phyloP scores from a whole-genome alignment of 2,888 invertebrate species.

The Sesia apiformis region DNA sequence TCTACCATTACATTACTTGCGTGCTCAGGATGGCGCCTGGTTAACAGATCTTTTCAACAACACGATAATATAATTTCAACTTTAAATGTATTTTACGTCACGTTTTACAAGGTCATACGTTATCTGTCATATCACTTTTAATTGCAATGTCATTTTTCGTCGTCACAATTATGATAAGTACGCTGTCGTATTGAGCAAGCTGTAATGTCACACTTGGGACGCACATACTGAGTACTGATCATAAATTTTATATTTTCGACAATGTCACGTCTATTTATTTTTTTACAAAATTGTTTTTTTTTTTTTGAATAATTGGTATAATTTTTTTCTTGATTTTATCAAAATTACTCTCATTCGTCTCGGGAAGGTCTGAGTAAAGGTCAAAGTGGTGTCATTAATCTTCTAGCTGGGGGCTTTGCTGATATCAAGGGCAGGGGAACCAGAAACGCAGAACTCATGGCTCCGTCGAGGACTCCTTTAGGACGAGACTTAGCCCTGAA shows the following conservation, averaged over 20 bases:
- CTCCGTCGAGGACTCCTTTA: slow-evolving; percentile 62
- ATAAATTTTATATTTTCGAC: slow-evolving; percentile 7
- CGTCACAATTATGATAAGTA: slow-evolving; percentile 49
- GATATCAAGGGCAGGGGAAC: slow-evolving; percentile 76
- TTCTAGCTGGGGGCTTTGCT: slow-evolving; percentile 78
- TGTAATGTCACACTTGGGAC: slow-evolving; percentile 83
- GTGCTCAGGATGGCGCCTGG: no score
- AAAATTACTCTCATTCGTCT: slow-evolving; percentile 59
- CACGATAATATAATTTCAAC: no score
- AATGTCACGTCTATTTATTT: background rate
- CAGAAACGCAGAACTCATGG: slow-evolving; percentile 75
- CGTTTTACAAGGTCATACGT: background rate
- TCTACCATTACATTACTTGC: no score
- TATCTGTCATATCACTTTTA: no score
- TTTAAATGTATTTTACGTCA: background rate
- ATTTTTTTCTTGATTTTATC: background rate
- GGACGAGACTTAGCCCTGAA: slow-evolving; percentile 57
- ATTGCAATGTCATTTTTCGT: background rate
- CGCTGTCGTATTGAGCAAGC: slow-evolving; percentile 58
- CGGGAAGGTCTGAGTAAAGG: slow-evolving; percentile 89
- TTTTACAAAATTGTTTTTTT: no score
- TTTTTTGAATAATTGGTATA: background rate
- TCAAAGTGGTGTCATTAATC: slow-evolving; percentile 46
- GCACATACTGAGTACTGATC: slow-evolving; percentile 75
- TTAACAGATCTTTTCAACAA: no score